Base-by-base conservation (phyloP, 2,888 invertebrate species). In the Scaptomyza cyrtandrae region DNA sequence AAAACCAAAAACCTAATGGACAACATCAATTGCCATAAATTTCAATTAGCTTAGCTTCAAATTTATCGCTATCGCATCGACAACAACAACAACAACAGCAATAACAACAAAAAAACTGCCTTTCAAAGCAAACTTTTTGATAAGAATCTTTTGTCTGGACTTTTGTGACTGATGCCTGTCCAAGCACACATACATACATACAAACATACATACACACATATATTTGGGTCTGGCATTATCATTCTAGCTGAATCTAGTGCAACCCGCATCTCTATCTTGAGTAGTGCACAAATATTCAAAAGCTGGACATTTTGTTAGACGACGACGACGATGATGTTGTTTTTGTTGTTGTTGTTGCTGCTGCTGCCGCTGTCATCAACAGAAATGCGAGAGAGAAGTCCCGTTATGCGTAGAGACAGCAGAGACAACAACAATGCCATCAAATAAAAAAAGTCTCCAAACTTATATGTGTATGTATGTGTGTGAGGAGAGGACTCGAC, bases 91-190 rank as follows among this genome's bases (percentile, higher is more conserved):
- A 41, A 9, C 16, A 11, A 41, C 6, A 2, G 6, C n/a, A 37
- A 37, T 6, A 6, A 37, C 0, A 41, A 41, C 10, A 2, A 16
- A 3, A 13, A 37, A 52, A n/a, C 13, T n/a, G 27, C 37, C 46
- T 0, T 11, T 45, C 45, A 46, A 65, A 53, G 45, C 63, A 41
- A 9, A 45, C 9, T 16, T 39, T 27, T 6, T 10, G 67, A 64
- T 64, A 64, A 41, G 14, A 33, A 64, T 64, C 56, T 54, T 16
- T 33, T 54, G 64, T 64, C 64, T 64, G 64, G 67, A 46, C 24
- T 33, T 56, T 56, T 43, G n/a, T 64, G 67, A 64, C 54, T 44
- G 24, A 66, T 53, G 54, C 31, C 37, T 31, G 66, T 16, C 53
- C 37, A 29, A 24, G 11, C 44, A 27, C 35, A 35, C 11, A 24